These are phyloP conservation scores for Chloropsis cyanopogon DNA, from an alignment of 2,113 vertebrate species.

Conservation along the genomic window DNA sequence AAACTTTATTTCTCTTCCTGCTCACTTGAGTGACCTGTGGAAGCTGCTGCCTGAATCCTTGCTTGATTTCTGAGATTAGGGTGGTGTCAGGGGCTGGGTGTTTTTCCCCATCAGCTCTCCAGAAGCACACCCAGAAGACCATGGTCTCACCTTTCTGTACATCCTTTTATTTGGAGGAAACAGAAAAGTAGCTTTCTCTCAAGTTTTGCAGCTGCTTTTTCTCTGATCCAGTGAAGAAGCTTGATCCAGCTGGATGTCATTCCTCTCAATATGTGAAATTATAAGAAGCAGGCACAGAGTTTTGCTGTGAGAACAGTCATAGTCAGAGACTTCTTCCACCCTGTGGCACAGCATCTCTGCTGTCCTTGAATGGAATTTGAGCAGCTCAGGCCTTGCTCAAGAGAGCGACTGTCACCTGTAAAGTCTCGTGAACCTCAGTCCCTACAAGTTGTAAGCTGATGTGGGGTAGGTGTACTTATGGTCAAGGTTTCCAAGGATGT, in stretches of 20 bases:
- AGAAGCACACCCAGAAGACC: background rate
- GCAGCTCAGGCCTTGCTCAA: background rate
- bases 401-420: background rate
- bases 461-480: background rate
- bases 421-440: background rate
- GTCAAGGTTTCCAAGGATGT: background rate
- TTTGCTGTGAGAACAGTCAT: background rate
- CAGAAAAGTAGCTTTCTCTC: background rate
- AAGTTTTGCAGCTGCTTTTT: background rate
- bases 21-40: background rate
- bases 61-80: background rate
- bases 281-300: background rate
- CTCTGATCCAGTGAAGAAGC: background rate
- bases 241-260: background rate
- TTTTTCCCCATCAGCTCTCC: background rate
- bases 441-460: background rate
- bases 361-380: background rate
- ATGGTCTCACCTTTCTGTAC: background rate
- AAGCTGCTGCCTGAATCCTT: background rate
- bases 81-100: background rate
- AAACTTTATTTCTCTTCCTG: background rate
- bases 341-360: background rate
- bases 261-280: background rate
- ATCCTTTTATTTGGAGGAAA: background rate
- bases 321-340: background rate